phyloP scores from a whole-genome alignment of 2,797 vertebrate species.

The Pantherophis alleghaniensis region DNA sequence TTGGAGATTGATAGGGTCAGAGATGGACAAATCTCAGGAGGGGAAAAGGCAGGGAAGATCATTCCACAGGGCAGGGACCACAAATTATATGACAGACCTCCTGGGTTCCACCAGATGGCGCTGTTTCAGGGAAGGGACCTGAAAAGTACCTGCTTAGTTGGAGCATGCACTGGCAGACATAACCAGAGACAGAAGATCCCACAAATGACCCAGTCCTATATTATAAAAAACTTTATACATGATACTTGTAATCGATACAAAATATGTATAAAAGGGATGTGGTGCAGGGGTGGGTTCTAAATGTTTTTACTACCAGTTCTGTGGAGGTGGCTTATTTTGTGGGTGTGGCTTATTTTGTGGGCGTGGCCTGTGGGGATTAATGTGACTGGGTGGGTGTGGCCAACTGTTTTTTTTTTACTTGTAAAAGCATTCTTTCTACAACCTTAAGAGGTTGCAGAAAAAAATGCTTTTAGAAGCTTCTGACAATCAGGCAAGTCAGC shows the following conservation, averaged over 20 bases:
- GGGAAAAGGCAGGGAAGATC: background rate
- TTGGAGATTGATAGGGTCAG: background rate
- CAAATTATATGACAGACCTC: background rate
- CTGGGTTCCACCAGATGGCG: background rate
- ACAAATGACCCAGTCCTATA: background rate
- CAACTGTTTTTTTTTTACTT: too few species aligned
- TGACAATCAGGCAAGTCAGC: too few species aligned
- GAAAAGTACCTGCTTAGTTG: background rate
- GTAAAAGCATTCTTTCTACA: too few species aligned
- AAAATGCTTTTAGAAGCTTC: too few species aligned
- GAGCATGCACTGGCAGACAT: background rate
- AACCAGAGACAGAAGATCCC: background rate
- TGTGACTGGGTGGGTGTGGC: too few species aligned
- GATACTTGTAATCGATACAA: background rate
- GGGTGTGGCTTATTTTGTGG: too few species aligned
- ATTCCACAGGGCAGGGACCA: background rate
- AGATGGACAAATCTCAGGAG: background rate
- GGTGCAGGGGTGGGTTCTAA: too few species aligned
- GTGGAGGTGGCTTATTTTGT: too few species aligned
- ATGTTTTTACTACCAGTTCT: too few species aligned
- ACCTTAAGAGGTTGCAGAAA: too few species aligned
- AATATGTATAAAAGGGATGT: background rate
- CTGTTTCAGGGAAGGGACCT: background rate
- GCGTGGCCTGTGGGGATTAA: too few species aligned
- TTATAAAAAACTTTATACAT: background rate